phyloP scores from a whole-genome alignment of 2,888 invertebrate genomes.

The Lissocephala sabroskyi region DNA sequence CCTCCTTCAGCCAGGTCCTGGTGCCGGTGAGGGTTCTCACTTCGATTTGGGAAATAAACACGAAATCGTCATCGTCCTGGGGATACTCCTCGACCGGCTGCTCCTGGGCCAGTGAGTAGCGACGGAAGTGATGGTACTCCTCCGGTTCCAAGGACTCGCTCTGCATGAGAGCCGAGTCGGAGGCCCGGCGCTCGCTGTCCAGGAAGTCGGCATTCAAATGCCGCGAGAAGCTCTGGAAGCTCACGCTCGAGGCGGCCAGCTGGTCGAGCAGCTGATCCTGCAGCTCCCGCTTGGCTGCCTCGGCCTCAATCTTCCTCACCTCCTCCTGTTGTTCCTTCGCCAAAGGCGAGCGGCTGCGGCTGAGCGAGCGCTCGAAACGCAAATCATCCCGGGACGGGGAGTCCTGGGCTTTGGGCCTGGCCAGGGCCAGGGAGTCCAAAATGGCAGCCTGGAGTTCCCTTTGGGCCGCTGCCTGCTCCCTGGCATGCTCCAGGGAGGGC shows the following conservation, averaged over 20 bases:
- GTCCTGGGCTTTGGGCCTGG: conserved; percentile 51
- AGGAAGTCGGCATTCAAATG: conserved; percentile 57
- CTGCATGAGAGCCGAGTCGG: conserved; percentile 66
- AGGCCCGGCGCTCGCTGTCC: conserved; percentile 68
- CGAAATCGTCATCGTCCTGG: conserved; percentile 59
- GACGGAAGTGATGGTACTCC: conserved; percentile 70
- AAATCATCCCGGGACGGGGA: conserved; percentile 55
- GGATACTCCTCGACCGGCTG: conserved; percentile 68
- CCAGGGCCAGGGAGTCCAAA: conserved; percentile 55
- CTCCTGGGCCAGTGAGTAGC: conserved; percentile 69
- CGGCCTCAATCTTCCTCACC: conserved; percentile 42
- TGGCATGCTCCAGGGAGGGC: conserved; percentile 35
- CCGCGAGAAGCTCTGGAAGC: conserved; percentile 62
- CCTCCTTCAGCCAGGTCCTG: conserved; percentile 59
- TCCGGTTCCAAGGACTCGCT: conserved; percentile 64
- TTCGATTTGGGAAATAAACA: conserved; percentile 64
- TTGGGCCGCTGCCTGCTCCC: conserved; percentile 37
- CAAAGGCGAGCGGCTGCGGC: conserved; percentile 66
- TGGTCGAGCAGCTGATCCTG: conserved; percentile 63
- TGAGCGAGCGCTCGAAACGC: conserved; percentile 67
- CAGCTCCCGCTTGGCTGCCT: conserved; percentile 46
- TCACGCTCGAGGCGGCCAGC: conserved; percentile 53
- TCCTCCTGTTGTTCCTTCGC: conserved; percentile 27
- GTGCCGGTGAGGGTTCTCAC: conserved; percentile 60
- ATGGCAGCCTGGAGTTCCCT: conserved; percentile 65